Evolutionary conservation across 2,797 vertebrate genomes (phyloP).

Genomic region (Melanotaenia maccullochi): DNA sequence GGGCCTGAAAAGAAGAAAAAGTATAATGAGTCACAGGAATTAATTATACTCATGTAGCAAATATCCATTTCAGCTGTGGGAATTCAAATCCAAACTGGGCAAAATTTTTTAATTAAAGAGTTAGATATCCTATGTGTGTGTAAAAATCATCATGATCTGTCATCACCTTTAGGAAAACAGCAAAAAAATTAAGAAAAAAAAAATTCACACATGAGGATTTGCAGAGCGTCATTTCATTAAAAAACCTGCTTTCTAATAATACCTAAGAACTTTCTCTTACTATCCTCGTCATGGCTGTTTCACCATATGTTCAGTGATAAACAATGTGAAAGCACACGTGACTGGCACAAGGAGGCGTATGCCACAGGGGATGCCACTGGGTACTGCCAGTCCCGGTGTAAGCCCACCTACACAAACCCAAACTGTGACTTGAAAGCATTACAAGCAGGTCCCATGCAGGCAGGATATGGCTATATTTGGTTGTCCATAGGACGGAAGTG

Average conservation of each 20-base stretch:
- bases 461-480: conserved; percentile 78
- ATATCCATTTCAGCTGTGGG: conserved; percentile 45
- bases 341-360: conserved; percentile 55
- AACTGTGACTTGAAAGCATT: conserved; percentile 57
- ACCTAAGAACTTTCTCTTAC: conserved; percentile 33
- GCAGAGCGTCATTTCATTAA: conserved; percentile 5
- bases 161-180: conserved; percentile 1
- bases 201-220: conserved; percentile 4
- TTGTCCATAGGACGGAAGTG: conserved; percentile 39
- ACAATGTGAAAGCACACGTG: conserved; percentile 39
- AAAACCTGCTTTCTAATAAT: conserved; percentile 18
- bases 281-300: conserved; percentile 29
- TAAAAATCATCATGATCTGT: conserved; percentile 14
- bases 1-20: conserved; percentile 84
- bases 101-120: conserved; percentile 26
- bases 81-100: conserved; percentile 30
- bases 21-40: conserved; percentile 52
- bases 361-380: conserved; percentile 58
- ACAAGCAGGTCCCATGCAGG: conserved; percentile 39
- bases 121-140: not conserved
- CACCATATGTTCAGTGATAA: conserved; percentile 68
- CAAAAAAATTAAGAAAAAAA: not conserved
- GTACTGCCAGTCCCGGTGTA: conserved; percentile 63
- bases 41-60: conserved; percentile 35
- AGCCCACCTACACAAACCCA: conserved; percentile 63